A percentile compares a stretch with the other conserved stretches of the same genome.
phyloP scores from a whole-genome alignment of 2,113 vertebrate species.

The Spermophilus dauricus region DNA sequence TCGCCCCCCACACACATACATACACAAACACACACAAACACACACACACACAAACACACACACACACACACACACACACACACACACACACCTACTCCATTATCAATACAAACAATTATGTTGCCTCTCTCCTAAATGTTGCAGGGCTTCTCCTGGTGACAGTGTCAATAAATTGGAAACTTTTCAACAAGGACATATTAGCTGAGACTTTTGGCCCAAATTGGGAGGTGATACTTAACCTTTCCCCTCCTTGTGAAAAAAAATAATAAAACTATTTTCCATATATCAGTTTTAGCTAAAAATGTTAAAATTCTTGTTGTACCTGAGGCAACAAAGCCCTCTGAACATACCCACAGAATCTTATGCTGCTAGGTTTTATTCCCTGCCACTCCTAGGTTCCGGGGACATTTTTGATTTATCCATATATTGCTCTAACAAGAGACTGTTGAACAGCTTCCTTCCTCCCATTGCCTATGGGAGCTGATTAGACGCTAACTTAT shows the following conservation, averaged over 20 bases:
- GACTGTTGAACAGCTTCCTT: not conserved
- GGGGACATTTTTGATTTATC: not conserved
- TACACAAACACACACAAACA: not conserved
- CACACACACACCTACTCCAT: not conserved
- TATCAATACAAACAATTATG: not conserved
- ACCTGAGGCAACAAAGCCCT: not conserved
- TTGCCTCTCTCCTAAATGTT: not conserved
- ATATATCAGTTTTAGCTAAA: not conserved
- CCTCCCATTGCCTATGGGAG: slow-evolving; percentile 24
- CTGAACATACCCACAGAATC: not conserved
- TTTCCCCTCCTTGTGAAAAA: not conserved
- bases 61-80: not conserved
- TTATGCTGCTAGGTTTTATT: not conserved
- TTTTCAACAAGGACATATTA: slow-evolving; percentile 21
- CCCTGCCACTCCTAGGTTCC: not conserved
- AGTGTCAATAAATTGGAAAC: not conserved
- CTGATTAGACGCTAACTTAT: not conserved
- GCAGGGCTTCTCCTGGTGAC: not conserved
- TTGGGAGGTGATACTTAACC: not conserved
- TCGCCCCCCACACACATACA: too few species aligned
- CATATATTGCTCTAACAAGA: slow-evolving; percentile 3
- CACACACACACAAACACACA: not conserved
- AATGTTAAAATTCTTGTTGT: not conserved
- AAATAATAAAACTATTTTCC: not conserved
- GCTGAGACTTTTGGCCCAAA: slow-evolving; percentile 17